Evolutionary conservation across 2,888 invertebrate species (phyloP), one percentile per base, ranked within the genome.

Genomic region (Plusia festucae): DNA sequence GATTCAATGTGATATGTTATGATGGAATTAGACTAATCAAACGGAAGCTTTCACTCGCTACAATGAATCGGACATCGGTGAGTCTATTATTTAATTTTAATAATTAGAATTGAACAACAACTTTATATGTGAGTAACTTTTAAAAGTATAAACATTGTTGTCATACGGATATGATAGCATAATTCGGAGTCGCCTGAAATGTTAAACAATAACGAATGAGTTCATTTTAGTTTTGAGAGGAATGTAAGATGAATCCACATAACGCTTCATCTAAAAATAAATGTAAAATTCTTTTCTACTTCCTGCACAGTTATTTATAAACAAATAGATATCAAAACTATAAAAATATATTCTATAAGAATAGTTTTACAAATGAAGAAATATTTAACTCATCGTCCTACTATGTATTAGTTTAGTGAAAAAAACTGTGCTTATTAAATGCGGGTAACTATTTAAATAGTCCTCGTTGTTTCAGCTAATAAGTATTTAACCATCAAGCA

Each of bases 51-150:
- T 59, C 46, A 46, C 11, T 27, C 40, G 54, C 27, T 20, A 67
- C 78, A 79, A 70, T 79, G 79, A 59, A 44, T 55, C 64, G 71
- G 52, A 52, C 52, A 30, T 34, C 60, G 60, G 78, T 79, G 55
- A 77, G 78, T 77, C 15, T 51, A 55, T n/a, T 40, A 1, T 18
- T 44, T 22, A 24, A n/a, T 15, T 44, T 1, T 30, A 13, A 13
- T 40, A 18, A 44, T 30, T 20, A 54, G 30, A 30, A 30, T 53
- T 30, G 3, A 16, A 27, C 18, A n/a, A n/a, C n/a, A n/a, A n/a
- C n/a, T n/a, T n/a, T n/a, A n/a, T n/a, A n/a, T n/a, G n/a, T n/a
- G n/a, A n/a, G n/a, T n/a, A 40, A 40, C 40, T 49, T 20, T 20
- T 8, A 49, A 34, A 9, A 20, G 9, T 18, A 11, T 20, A 11